These are phyloP conservation scores for Scolopax rusticola DNA, from an alignment of 2,797 vertebrate genomes.

Conservation along the genomic window DNA sequence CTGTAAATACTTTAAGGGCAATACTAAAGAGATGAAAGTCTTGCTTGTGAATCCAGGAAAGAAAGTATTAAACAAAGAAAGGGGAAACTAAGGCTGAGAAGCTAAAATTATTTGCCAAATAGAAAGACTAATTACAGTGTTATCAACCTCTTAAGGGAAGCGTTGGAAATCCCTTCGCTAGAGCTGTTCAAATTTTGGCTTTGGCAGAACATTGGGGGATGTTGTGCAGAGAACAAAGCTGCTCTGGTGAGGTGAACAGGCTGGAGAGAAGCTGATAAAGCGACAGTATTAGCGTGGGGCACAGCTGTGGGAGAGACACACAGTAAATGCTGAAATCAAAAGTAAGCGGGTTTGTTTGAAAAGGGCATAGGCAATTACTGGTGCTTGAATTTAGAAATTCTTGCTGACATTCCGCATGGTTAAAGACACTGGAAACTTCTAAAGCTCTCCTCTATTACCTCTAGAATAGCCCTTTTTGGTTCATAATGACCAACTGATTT, in stretches of 20 bases:
- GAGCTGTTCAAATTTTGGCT: conserved; percentile 37
- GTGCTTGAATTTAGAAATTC: neutral
- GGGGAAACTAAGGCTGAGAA: conserved; percentile 1
- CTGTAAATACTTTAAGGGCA: neutral
- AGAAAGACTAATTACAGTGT: conserved; percentile 52
- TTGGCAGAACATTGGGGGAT: conserved; percentile 30
- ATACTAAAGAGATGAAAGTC: neutral
- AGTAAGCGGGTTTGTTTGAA: neutral
- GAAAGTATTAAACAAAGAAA: conserved; percentile 29
- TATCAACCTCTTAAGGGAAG: conserved; percentile 39
- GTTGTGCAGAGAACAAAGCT: conserved; percentile 48
- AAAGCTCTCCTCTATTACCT: neutral
- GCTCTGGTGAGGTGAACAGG: conserved; percentile 44
- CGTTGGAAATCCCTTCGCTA: conserved; percentile 36
- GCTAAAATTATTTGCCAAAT: conserved; percentile 38
- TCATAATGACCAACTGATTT: neutral
- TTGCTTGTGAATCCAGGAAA: neutral
- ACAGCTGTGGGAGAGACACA: neutral
- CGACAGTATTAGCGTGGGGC: neutral
- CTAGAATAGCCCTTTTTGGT: neutral
- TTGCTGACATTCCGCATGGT: neutral
- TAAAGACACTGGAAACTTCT: neutral
- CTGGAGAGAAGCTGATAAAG: conserved; percentile 65
- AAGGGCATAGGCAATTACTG: conserved; percentile 21
- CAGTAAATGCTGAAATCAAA: conserved; percentile 3